Conservation (phyloP, 2,113 vertebrate species). For the Petromus typicus region DNA sequence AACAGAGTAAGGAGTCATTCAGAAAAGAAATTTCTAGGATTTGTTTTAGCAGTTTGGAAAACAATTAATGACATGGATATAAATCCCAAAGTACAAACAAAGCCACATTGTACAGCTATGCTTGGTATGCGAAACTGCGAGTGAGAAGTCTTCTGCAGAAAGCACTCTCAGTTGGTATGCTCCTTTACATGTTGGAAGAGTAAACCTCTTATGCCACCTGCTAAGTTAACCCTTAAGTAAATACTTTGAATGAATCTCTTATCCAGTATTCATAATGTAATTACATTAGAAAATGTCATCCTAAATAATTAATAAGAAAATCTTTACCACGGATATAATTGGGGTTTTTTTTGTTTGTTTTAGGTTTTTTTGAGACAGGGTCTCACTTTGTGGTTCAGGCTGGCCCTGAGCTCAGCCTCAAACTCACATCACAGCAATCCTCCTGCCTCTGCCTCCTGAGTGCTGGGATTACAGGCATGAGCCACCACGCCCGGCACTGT, state of each 20-base stretch:
- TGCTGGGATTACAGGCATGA: too few relatives aligned
- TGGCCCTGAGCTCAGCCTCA: too few relatives aligned
- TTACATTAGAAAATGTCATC: background rate
- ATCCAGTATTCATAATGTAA: background rate
- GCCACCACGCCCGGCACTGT: too few relatives aligned
- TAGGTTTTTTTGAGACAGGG: too few relatives aligned
- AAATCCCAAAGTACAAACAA: constrained; percentile 43
- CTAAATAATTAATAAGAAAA: background rate
- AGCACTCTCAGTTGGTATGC: background rate
- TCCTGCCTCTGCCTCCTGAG: too few relatives aligned
- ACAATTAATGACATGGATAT: background rate
- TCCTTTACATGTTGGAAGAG: background rate
- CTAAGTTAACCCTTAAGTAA: background rate
- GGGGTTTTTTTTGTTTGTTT: too few relatives aligned
- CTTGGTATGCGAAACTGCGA: background rate
- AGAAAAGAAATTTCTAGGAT: background rate
- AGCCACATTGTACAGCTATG: background rate
- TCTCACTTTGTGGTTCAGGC: too few relatives aligned
- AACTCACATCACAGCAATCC: too few relatives aligned
- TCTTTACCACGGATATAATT: background rate
- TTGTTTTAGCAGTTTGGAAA: constrained; percentile 1
- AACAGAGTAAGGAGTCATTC: background rate
- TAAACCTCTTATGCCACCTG: background rate
- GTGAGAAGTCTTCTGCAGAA: background rate
- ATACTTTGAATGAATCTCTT: background rate